Evolutionary conservation across 92 coral and sea anemone species (phyloP), one percentile per base, ranked within the genome.

Genomic region (Isaurus tuberculatus): DNA sequence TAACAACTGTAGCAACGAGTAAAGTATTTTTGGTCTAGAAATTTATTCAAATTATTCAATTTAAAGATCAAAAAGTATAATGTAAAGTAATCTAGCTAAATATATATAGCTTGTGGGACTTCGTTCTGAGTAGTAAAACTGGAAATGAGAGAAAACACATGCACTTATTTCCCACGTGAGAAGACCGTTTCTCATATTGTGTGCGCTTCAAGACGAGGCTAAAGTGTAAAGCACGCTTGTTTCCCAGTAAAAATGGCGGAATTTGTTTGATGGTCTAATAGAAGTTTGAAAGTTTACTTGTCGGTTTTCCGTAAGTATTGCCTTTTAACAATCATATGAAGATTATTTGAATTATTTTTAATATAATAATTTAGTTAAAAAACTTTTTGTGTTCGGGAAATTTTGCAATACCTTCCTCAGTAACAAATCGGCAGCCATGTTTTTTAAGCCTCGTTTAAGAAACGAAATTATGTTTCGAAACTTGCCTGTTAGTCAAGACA

Each of bases 151-250:
- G 63, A 55, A 55, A 53, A 16, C 25, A 53, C 22, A 17, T 55
- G 22, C 22, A 4, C 19, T 51, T 51, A 3, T 36, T 51, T 8
- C 14, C 67, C 28, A 61, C 67, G 29, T 26, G 75, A 34, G 75
- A 20, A 5, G 3, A 22, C n/a, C 61, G 13, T 49, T 49, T 53
- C 6, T 22, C 22, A 17, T 14, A 74, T 51, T 51, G 44, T 74
- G 43, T 48, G 64, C 80, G n/a, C 80, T 48, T 74, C 80, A 74
- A 74, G 80, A 48, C 80, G 80, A 74, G 80, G 80, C 80, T 72
- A 10, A 10, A 17, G 42, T 14, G 28, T 44, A 51, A 46, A 4
- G 65, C 80, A 49, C 65, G 79, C 79, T 57, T 32, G 79, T 48
- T 73, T 73, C 80, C 31, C 27, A 65, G 49, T 48, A 73, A 73